Evolutionary conservation across 2,888 invertebrate genomes (phyloP).

Genomic region (Apeira syringaria): DNA sequence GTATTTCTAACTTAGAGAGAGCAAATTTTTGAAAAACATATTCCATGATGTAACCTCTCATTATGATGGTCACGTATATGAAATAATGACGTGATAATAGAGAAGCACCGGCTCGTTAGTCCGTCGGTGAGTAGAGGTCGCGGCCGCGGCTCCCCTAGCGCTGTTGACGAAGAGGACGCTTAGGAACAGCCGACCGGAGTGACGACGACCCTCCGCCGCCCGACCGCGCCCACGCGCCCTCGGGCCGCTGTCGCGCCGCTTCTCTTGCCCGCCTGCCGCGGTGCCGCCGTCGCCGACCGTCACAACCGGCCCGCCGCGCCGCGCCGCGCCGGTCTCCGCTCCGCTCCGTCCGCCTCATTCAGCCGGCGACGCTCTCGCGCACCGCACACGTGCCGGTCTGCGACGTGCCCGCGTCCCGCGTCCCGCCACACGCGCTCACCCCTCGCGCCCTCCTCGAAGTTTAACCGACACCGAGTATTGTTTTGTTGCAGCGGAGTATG

Average conservation of each 20-base stretch:
- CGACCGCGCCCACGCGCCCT: constrained; percentile 71
- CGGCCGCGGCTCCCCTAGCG: constrained; percentile 46
- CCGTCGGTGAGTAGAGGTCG: constrained; percentile 54
- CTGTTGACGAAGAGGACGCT: constrained; percentile 41
- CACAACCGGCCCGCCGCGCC: constrained; percentile 21
- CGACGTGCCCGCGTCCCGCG: constrained; percentile 40
- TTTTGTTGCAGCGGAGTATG: constrained; percentile 82
- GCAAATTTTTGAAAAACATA: no score
- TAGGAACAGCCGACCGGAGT: constrained; percentile 13
- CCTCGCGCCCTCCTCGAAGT: constrained; percentile 61
- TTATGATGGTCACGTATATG: constrained; percentile 32
- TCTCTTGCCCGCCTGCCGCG: constrained; percentile 40
- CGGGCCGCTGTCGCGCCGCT: constrained; percentile 55
- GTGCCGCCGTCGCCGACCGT: constrained; percentile 36
- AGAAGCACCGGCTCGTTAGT: constrained; percentile 50
- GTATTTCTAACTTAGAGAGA: no score
- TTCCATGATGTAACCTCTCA: no score
- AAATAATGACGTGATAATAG: constrained; percentile 42
- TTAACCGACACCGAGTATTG: constrained; percentile 76
- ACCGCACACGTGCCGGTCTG: constrained; percentile 67
- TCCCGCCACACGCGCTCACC: constrained; percentile 45
- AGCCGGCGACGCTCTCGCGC: constrained; percentile 77
- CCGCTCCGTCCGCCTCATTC: constrained; percentile 60
- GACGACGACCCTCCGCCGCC: constrained; percentile 57
- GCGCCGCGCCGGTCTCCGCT: no score